Evolutionary conservation across 2,797 vertebrate species (phyloP).

Genomic region (Danio jaintianensis): DNA sequence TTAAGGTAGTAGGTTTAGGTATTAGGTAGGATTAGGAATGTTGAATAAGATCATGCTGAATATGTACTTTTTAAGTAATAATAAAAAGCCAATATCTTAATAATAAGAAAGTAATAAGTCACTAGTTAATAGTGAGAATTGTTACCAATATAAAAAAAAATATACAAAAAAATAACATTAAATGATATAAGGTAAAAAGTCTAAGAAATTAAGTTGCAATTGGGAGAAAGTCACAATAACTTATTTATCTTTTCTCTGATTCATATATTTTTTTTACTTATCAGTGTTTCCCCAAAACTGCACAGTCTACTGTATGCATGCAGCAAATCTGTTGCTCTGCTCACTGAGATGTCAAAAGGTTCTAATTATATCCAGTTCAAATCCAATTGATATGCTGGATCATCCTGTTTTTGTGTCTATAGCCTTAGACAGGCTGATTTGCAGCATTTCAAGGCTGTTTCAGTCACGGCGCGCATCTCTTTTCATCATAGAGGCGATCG

Average conservation of each 20-base stretch:
- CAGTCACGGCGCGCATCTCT: constrained; percentile 9
- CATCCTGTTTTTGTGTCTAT: constrained; percentile 19
- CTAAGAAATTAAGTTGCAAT: not conserved
- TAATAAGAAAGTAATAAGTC: too few relatives aligned
- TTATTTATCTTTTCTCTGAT: not conserved
- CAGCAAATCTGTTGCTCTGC: not conserved
- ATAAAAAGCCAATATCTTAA: too few relatives aligned
- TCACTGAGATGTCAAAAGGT: not conserved
- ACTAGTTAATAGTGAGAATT: too few relatives aligned
- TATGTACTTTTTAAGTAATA: too few relatives aligned
- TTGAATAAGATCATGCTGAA: too few relatives aligned
- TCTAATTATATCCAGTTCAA: constrained; percentile 26
- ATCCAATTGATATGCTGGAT: constrained; percentile 42
- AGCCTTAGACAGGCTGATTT: constrained; percentile 37
- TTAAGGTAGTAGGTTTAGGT: too few relatives aligned
- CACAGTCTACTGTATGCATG: not conserved
- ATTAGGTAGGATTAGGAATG: too few relatives aligned
- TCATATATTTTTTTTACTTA: not conserved
- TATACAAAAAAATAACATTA: too few relatives aligned
- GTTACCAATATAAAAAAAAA: too few relatives aligned
- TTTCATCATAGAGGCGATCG: constrained; percentile 20
- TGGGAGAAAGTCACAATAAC: too few relatives aligned
- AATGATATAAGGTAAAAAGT: too few relatives aligned
- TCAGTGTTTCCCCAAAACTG: not conserved
- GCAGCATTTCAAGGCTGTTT: constrained; percentile 16